Evolutionary conservation across 1,140 invertebrate genomes (phyloP), one percentile per base, ranked within the genome.

Genomic region (Hestina assimilis): DNA sequence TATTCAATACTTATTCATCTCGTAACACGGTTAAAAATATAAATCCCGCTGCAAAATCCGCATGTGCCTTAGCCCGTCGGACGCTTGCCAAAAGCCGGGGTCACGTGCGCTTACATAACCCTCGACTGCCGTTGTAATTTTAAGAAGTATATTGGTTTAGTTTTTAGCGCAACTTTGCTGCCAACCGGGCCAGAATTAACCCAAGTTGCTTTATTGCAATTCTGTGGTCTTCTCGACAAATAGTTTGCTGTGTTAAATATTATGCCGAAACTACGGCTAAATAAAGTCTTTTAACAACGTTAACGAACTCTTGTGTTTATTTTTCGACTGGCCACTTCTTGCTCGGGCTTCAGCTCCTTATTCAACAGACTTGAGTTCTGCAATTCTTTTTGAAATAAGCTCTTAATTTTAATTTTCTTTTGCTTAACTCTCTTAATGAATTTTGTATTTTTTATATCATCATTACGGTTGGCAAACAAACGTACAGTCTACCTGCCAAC

Each of bases 121-220:
- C 63, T 63, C 59, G 57, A 40, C 53, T 52, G 59, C 68, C 47
- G 66, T 59, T 65, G 72, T 75, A 77, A 75, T 80, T 80, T 76
- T 72, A 75, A 78, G 73, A 78, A 80, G 75, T 78, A 80, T 80
- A 80, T 78, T 78, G 75, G 78, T 76, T 80, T 80, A 80, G 78
- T 78, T 78, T 79, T 74, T 73, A 75, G 66, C 63, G 60, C 71
- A 66, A 57, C 66, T 64, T 53, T 54, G 64, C 57, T 68, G 73
- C 71, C 69, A 71, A 66, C 59, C 59, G 55, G 65, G 55, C 59
- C 55, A 51, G 72, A 71, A 75, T 75, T 80, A 75, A 69, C 66
- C 71, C 66, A 57, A 51, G 60, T 55, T 72, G 75, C 63, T 78
- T 75, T 80, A 77, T 75, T 66, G 70, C 63, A 48, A 52, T 65